Percentiles rank a stretch among this genome's conserved stretches.
Conservation (phyloP, 2,113 vertebrate species). For the Psittacara wagleri region DNA sequence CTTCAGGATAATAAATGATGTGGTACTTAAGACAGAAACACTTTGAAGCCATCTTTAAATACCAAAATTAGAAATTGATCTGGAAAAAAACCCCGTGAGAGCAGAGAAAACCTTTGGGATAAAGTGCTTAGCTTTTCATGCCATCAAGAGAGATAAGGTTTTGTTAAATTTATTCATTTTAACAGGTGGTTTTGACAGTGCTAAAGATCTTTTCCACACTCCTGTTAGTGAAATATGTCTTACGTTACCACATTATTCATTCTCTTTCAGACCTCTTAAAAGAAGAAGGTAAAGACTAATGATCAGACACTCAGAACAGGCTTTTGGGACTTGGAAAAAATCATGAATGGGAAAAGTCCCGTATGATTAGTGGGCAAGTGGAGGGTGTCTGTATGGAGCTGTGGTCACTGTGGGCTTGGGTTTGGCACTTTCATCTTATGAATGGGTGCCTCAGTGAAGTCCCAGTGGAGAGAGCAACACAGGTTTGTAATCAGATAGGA, state of each 20-base stretch:
- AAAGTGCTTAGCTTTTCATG: constrained; percentile 29
- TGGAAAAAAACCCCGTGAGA: background rate
- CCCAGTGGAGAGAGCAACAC: background rate
- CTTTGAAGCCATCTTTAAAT: constrained; percentile 44
- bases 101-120: constrained; percentile 22
- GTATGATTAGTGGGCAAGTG: background rate
- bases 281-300: background rate
- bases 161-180: background rate
- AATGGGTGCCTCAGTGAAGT: background rate
- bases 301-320: background rate
- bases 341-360: background rate
- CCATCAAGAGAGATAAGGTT: constrained; percentile 11
- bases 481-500: background rate
- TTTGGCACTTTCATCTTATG: background rate
- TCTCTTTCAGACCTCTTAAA: background rate
- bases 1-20: background rate
- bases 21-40: constrained; percentile 6
- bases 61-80: constrained; percentile 12
- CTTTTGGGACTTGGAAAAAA: background rate
- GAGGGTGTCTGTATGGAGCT: background rate
- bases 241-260: background rate
- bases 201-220: background rate
- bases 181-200: background rate
- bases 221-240: background rate
- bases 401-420: background rate